A percentile compares a stretch with the other conserved stretches of the same genome.
These are phyloP conservation scores for Kobus ellipsiprymnus DNA, from an alignment of 2,113 vertebrate species.

Conservation along the genomic window DNA sequence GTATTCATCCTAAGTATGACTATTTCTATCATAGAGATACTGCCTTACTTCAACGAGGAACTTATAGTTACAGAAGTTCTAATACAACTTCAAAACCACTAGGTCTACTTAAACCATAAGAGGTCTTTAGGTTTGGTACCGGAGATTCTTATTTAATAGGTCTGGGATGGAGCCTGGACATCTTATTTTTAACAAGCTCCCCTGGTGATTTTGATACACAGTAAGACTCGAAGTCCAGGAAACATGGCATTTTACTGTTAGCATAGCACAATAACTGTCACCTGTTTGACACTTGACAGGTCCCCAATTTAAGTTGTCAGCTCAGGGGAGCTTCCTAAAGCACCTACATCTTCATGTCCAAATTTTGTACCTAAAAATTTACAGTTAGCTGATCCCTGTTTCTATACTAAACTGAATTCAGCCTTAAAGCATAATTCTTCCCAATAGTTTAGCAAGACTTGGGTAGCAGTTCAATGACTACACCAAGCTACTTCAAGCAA, in stretches of 20 bases:
- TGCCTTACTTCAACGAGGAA: neutral
- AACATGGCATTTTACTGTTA: neutral
- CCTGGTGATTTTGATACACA: neutral
- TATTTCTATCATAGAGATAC: neutral
- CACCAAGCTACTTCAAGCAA: neutral
- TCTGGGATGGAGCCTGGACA: neutral
- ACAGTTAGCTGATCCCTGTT: neutral
- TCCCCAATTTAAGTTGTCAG: neutral
- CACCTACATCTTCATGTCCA: neutral
- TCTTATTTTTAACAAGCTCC: conserved; percentile 38
- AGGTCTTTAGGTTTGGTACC: neutral
- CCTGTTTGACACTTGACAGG: neutral
- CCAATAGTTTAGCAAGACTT: neutral
- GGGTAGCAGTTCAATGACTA: neutral
- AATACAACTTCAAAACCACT: neutral
- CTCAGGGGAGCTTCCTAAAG: neutral
- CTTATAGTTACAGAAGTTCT: neutral
- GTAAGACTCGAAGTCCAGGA: neutral
- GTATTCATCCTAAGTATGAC: neutral
- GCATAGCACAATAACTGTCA: neutral
- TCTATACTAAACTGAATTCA: neutral
- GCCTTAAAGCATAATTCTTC: neutral
- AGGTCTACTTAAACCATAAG: neutral
- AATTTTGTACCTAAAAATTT: neutral
- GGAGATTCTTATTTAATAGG: neutral